Evolutionary conservation across 2,888 invertebrate genomes (phyloP).

Genomic region (Euclidia mi): DNA sequence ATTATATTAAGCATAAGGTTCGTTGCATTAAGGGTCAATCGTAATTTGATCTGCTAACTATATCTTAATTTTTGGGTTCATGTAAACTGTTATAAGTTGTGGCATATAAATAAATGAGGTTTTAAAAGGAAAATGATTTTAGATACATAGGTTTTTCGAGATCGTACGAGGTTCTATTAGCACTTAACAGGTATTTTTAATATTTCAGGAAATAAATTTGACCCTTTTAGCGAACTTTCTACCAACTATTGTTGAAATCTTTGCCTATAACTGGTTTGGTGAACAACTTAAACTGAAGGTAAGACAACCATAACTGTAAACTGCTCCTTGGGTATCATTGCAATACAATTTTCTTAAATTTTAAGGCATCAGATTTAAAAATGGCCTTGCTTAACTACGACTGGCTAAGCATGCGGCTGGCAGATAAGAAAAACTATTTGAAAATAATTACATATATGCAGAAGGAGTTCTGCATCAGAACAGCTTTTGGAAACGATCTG

Average conservation of each 20-base stretch:
- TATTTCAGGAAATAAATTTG: constrained; percentile 69
- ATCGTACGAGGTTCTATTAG: no score
- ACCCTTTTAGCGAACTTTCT: constrained; percentile 68
- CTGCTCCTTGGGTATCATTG: no score
- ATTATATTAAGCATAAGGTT: no score
- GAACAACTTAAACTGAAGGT: constrained; percentile 78
- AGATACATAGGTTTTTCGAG: no score
- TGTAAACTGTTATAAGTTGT: no score
- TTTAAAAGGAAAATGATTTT: no score
- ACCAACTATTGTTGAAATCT: constrained; percentile 67
- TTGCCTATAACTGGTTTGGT: constrained; percentile 76
- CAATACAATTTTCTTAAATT: constrained; percentile 8
- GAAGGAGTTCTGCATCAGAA: constrained; percentile 68
- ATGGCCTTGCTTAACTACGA: constrained; percentile 70
- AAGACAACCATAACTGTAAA: constrained; percentile 9
- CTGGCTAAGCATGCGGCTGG: constrained; percentile 65
- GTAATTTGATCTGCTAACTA: background rate
- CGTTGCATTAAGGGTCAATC: no score
- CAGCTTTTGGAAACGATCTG: constrained; percentile 70
- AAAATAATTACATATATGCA: constrained; percentile 70
- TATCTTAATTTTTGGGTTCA: no score
- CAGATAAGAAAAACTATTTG: constrained; percentile 68
- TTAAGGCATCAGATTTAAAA: constrained; percentile 63
- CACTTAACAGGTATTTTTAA: no score
- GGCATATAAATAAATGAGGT: no score